These are phyloP conservation scores for Papilio gigon DNA, from an alignment of 2,888 invertebrate genomes.

Conservation along the genomic window DNA sequence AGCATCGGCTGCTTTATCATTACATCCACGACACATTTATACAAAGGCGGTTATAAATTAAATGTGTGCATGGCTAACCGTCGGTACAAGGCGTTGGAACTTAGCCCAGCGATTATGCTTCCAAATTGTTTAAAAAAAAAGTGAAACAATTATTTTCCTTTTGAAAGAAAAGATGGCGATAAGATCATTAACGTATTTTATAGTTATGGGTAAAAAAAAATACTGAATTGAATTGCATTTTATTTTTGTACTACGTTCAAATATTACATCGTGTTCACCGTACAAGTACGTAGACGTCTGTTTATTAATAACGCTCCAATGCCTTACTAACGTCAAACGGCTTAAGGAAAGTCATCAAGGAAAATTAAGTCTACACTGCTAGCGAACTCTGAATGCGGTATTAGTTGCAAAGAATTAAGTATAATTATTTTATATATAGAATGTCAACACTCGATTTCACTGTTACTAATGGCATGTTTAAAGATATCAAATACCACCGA, in stretches of 20 bases:
- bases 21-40: slow-evolving; percentile 60
- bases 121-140: slow-evolving; percentile 9
- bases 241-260: neutral
- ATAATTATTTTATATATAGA: neutral
- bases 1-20: slow-evolving; percentile 63
- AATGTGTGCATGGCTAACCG: slow-evolving; percentile 53
- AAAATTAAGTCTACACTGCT: slow-evolving; percentile 1
- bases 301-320: slow-evolving; percentile 33
- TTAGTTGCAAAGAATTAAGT: neutral
- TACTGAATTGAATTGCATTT: neutral
- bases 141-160: neutral
- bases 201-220: neutral
- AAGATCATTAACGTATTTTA: neutral
- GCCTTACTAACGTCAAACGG: slow-evolving; percentile 14
- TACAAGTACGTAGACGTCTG: slow-evolving; percentile 18
- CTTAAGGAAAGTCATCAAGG: neutral
- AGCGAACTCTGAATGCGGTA: slow-evolving; percentile 5
- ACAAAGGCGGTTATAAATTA: slow-evolving; percentile 69
- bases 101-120: slow-evolving; percentile 28
- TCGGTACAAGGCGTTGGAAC: slow-evolving; percentile 36
- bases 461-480: neutral
- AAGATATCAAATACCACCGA: no score
- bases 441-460: neutral
- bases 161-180: neutral
- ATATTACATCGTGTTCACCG: neutral